These are phyloP conservation scores for Acanthurus leucopareius DNA, from an alignment of 2,797 vertebrate genomes.

Conservation along the genomic window DNA sequence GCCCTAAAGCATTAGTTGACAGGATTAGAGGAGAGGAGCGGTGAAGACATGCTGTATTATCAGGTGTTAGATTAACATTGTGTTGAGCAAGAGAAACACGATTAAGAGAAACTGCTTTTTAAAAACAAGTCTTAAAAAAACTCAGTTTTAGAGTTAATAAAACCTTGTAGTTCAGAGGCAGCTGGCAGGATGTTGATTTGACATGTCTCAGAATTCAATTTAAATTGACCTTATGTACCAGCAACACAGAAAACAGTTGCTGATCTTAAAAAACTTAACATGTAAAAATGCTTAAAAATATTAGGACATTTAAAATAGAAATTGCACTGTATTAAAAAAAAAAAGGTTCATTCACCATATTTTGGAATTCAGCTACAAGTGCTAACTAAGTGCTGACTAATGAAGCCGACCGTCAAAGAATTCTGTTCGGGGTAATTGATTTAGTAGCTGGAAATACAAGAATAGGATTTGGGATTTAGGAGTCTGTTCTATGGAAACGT, in stretches of 20 bases:
- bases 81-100: constrained; percentile 11
- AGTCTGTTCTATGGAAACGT: background rate
- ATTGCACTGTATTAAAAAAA: background rate
- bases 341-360: background rate
- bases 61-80: constrained; percentile 53
- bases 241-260: background rate
- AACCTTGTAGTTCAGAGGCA: background rate
- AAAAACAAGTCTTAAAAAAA: background rate
- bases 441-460: constrained; percentile 33
- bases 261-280: constrained; percentile 1
- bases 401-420: constrained; percentile 23
- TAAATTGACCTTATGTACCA: background rate
- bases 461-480: constrained; percentile 43
- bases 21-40: constrained; percentile 75
- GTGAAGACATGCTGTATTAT: constrained; percentile 60
- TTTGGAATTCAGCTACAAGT: background rate
- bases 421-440: constrained; percentile 44
- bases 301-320: background rate
- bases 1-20: constrained; percentile 75
- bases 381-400: constrained; percentile 36
- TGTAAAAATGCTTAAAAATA: background rate
- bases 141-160: background rate
- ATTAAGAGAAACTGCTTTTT: background rate
- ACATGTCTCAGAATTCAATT: constrained; percentile 1
- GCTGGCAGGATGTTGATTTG: background rate